These are phyloP conservation scores for Polydrusus pterygomalis DNA, from an alignment of 2,888 invertebrate genomes.

Conservation along the genomic window DNA sequence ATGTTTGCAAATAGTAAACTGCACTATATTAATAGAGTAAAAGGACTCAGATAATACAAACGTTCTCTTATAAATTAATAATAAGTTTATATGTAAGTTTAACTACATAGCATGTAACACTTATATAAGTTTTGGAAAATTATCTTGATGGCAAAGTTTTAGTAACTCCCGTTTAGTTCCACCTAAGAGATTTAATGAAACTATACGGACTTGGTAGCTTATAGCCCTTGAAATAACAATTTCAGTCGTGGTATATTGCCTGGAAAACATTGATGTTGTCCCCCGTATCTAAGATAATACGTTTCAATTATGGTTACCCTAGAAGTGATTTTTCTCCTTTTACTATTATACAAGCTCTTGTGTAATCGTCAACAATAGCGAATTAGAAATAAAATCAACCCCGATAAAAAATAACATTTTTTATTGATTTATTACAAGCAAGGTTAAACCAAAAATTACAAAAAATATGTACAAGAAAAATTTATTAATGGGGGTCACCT, in stretches of 20 bases:
- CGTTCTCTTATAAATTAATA: constrained; percentile 50
- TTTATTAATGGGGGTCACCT: neutral
- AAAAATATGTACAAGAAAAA: neutral
- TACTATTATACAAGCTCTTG: constrained; percentile 66
- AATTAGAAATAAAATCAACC: neutral
- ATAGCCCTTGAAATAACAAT: constrained; percentile 69
- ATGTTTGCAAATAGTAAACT: constrained; percentile 35
- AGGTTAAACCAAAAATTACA: too few species aligned
- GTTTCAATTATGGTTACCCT: constrained; percentile 67
- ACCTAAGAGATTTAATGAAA: constrained; percentile 68
- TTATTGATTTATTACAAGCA: too few species aligned
- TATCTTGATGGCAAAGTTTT: constrained; percentile 69
- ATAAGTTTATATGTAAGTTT: constrained; percentile 59
- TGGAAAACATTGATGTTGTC: constrained; percentile 71
- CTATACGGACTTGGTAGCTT: constrained; percentile 64
- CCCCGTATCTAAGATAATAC: constrained; percentile 70
- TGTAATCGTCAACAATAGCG: constrained; percentile 33
- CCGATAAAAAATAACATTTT: too few species aligned
- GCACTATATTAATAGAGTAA: constrained; percentile 37
- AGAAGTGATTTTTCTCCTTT: constrained; percentile 58
- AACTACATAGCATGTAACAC: constrained; percentile 60
- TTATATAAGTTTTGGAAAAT: constrained; percentile 66
- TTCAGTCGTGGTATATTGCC: constrained; percentile 69
- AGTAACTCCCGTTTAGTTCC: constrained; percentile 63
- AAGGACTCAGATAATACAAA: constrained; percentile 43